Evolutionary conservation across 2,113 vertebrate genomes (phyloP), one percentile per base, ranked within the genome.

Genomic region (Antechinus flavipes): DNA sequence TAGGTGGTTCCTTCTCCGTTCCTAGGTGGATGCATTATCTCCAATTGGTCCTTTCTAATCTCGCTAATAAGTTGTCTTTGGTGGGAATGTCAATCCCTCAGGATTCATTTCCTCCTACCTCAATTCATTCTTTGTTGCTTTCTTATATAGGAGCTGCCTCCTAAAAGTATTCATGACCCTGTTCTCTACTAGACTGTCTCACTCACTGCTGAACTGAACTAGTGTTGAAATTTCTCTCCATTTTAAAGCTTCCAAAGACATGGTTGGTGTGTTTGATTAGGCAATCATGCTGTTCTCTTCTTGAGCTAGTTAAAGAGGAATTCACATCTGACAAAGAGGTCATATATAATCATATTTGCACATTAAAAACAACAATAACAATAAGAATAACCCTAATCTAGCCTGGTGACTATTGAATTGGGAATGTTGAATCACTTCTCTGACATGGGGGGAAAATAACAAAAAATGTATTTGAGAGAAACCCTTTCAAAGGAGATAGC

Each of bases 381-480:
- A 56, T 6, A 55, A 26, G 26, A 58, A 35, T 11, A 68, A 35
- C 58, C 30, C 12, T 35, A 68, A 68, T 35, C 58, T 35, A 68
- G 30, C 35, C 30, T 68, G 58, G 27, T 68, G 11, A 68, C 58
- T 61, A 30, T 35, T 68, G 58, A 68, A 11, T 16, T 35, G 58
- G 58, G 58, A 68, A 68, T 68, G 11, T 68, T 68, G 58, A 84
- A 84, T 84, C 14, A 84, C 68, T 84, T 84, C n/a, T 42, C 68
- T 76, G n/a, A 6, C 16, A 76, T 1, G 12, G 61, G 35, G 6
- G 16, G 35, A 76, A n/a, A n/a, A 76, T 35, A 76, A n/a, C 14
- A 19, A n/a, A 76, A 94, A 94, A 94, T 8, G 11, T 93, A 30
- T 49, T 16, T 91, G 58, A 96, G 30, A 94, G 47, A 95, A 93